Percentiles rank a stretch among this genome's conserved stretches.
These are phyloP conservation scores for Eristalis intricaria DNA, from an alignment of 2,888 invertebrate species.

Conservation along the genomic window DNA sequence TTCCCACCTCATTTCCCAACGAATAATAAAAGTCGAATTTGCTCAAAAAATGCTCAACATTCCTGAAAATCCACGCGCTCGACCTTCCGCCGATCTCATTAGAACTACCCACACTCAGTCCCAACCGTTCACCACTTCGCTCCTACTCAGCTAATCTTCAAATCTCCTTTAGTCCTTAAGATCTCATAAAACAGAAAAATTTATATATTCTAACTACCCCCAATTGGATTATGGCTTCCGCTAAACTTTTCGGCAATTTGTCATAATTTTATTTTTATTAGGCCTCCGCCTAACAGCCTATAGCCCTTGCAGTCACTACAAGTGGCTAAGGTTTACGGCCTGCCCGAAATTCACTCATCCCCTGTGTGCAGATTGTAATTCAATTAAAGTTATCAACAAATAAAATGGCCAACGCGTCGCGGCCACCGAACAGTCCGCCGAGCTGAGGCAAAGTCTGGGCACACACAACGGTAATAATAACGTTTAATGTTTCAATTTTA, in stretches of 20 bases:
- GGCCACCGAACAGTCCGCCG: no score
- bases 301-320: background rate
- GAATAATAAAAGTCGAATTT: background rate
- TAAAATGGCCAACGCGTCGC: conserved; percentile 24
- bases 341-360: conserved; percentile 10
- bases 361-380: conserved; percentile 65
- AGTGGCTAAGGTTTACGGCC: conserved; percentile 33
- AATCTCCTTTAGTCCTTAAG: conserved; percentile 8
- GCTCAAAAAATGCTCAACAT: background rate
- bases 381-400: conserved; percentile 71
- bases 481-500: conserved; percentile 68
- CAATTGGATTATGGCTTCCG: conserved; percentile 35
- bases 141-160: background rate
- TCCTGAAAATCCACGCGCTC: background rate
- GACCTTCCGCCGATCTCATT: background rate
- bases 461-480: conserved; percentile 52
- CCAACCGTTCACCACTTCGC: background rate
- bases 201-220: conserved; percentile 17
- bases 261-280: conserved; percentile 62
- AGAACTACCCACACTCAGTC: background rate
- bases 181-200: conserved; percentile 27
- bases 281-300: background rate
- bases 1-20: no score
- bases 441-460: background rate
- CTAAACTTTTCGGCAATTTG: conserved; percentile 70